Conservation (phyloP, 2,797 vertebrate genomes). For the Ctenochaetus hawaiiensis region DNA sequence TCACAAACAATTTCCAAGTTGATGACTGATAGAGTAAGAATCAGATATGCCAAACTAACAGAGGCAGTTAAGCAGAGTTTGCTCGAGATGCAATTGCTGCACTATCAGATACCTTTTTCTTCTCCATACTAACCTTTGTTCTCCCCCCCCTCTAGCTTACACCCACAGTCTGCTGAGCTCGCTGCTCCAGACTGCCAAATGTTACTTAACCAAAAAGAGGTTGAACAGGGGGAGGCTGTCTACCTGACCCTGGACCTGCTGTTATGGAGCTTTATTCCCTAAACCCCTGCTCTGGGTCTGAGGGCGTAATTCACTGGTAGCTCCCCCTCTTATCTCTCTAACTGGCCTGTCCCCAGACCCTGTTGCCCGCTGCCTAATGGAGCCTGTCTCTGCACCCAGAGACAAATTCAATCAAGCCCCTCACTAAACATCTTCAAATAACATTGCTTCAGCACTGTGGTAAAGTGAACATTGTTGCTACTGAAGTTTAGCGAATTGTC, state of each 20-base stretch:
- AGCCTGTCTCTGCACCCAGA: conserved; percentile 70
- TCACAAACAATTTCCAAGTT: conserved; percentile 76
- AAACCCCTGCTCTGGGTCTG: conserved; percentile 79
- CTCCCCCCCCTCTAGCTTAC: conserved; percentile 5
- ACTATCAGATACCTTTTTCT: conserved; percentile 2
- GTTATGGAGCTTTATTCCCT: conserved; percentile 86
- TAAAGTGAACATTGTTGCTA: conserved; percentile 51
- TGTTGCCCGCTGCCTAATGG: conserved; percentile 82
- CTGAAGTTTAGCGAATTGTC: conserved; percentile 53
- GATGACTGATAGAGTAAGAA: conserved; percentile 65
- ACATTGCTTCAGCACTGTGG: conserved; percentile 55
- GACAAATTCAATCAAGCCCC: conserved; percentile 76
- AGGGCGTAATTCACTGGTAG: conserved; percentile 74
- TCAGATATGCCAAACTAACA: conserved; percentile 70
- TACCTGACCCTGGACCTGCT: conserved; percentile 84
- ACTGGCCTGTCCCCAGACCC: conserved; percentile 79
- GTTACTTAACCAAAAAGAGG: conserved; percentile 84
- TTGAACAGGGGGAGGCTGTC: conserved; percentile 74
- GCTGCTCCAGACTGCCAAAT: conserved; percentile 60
- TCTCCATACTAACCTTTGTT: conserved; percentile 20
- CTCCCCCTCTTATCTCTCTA: conserved; percentile 74
- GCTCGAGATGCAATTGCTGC: conserved; percentile 36
- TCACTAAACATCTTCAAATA: conserved; percentile 75
- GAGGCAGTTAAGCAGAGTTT: conserved; percentile 45
- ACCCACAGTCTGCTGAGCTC: neutral